Percentiles rank a stretch among this genome's conserved stretches.
phyloP scores from a whole-genome alignment of 2,113 vertebrate genomes.

The Tor tambroides region DNA sequence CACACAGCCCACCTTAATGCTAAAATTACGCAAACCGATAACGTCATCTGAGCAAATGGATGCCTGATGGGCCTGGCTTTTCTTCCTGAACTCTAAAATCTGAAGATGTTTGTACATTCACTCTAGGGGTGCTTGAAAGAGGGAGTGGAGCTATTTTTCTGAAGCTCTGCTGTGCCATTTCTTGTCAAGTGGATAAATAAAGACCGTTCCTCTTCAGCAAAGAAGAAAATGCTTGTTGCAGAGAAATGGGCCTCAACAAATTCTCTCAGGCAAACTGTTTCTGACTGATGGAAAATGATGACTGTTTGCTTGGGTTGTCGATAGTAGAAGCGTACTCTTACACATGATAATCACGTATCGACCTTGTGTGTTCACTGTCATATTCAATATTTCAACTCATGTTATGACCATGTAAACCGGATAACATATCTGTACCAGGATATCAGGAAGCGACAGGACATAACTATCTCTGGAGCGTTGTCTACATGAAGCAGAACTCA shows the following conservation, averaged over 20 bases:
- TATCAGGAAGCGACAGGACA: background rate
- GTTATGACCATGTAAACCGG: background rate
- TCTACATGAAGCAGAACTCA: background rate
- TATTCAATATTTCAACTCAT: background rate
- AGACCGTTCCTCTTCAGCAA: background rate
- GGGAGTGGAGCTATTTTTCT: slow-evolving; percentile 40
- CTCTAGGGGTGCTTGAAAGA: slow-evolving; percentile 25
- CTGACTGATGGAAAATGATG: background rate
- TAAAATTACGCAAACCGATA: slow-evolving; percentile 33
- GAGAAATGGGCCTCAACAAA: background rate
- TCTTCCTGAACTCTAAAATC: slow-evolving; percentile 49
- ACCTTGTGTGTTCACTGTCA: background rate
- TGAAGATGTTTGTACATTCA: slow-evolving; percentile 48
- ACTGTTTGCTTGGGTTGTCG: background rate
- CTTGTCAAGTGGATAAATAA: slow-evolving; percentile 53
- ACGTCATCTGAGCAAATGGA: slow-evolving; percentile 51
- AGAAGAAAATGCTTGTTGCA: background rate
- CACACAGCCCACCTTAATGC: slow-evolving; percentile 3
- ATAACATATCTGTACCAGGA: background rate
- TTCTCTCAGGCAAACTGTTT: background rate
- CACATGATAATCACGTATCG: background rate
- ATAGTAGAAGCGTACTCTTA: background rate
- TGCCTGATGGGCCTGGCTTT: slow-evolving; percentile 45
- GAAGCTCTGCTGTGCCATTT: slow-evolving; percentile 55
- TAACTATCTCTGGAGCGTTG: background rate